Conservation (phyloP, 2,888 invertebrate species). For the Drosophila pegasa region DNA sequence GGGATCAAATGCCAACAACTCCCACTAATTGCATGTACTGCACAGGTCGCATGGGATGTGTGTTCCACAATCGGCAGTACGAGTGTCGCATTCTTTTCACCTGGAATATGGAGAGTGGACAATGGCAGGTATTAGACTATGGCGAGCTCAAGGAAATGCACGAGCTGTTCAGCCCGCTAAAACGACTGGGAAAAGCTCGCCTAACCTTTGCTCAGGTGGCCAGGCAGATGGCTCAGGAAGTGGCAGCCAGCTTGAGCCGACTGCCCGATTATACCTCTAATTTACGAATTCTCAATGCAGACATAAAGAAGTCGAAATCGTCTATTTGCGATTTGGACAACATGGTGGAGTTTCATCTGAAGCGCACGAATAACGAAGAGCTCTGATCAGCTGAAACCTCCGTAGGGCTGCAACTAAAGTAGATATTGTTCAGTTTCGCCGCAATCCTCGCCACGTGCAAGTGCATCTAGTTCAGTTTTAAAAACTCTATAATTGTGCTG, state of each 20-base stretch:
- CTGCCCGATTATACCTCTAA: conserved; percentile 82
- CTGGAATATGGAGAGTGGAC: conserved; percentile 84
- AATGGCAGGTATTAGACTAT: conserved; percentile 84
- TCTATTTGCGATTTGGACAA: conserved; percentile 83
- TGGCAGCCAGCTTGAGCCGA: conserved; percentile 71
- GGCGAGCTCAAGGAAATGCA: conserved; percentile 82
- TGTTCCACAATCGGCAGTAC: conserved; percentile 83
- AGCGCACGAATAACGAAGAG: conserved; percentile 62
- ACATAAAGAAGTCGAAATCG: conserved; percentile 83
- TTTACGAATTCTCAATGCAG: conserved; percentile 83
- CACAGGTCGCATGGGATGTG: conserved; percentile 81
- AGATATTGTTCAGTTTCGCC: conserved; percentile 13
- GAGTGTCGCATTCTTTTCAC: conserved; percentile 84
- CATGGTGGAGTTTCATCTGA: conserved; percentile 84
- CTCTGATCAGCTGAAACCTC: conserved; percentile 24
- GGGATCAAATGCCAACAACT: conserved; percentile 79
- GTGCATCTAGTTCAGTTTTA: conserved; percentile 71
- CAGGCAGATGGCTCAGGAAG: conserved; percentile 81
- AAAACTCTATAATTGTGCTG: conserved; percentile 59
- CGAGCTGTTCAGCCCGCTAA: conserved; percentile 72
- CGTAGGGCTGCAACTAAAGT: not conserved
- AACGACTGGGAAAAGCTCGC: conserved; percentile 66
- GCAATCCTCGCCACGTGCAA: conserved; percentile 38
- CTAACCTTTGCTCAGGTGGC: conserved; percentile 79
- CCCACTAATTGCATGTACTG: conserved; percentile 82